phyloP scores from a whole-genome alignment of 2,113 vertebrate genomes.

The Festucalex cinctus region DNA sequence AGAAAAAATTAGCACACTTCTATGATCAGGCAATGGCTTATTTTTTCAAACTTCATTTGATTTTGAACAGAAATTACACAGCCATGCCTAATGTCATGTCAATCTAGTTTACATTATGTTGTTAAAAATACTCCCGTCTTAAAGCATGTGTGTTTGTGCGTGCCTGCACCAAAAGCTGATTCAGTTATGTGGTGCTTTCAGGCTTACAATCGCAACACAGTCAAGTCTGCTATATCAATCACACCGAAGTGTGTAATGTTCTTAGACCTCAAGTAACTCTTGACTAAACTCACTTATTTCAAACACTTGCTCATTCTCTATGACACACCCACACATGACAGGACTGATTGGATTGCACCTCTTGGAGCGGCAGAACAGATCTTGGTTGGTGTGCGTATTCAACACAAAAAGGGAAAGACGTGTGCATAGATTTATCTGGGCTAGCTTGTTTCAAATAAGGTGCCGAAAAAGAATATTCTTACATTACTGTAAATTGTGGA shows the following conservation, averaged over 20 bases:
- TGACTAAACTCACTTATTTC: slow-evolving; percentile 46
- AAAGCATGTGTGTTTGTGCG: neutral
- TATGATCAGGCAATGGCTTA: neutral
- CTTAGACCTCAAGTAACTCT: slow-evolving; percentile 37
- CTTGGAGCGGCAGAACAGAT: slow-evolving; percentile 34
- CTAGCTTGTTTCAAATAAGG: slow-evolving; percentile 56
- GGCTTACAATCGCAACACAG: slow-evolving; percentile 24
- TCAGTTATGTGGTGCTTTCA: slow-evolving; percentile 13
- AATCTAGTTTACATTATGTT: neutral
- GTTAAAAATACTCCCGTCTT: neutral
- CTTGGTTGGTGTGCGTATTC: slow-evolving; percentile 41
- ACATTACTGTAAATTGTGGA: slow-evolving; percentile 24
- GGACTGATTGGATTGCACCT: slow-evolving; percentile 34
- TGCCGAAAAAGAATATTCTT: slow-evolving; percentile 52
- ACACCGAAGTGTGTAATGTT: slow-evolving; percentile 37
- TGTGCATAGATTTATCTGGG: slow-evolving; percentile 57
- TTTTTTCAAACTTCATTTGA: too few species aligned
- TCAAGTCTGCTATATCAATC: slow-evolving; percentile 41
- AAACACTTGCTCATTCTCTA: slow-evolving; percentile 24
- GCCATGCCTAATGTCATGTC: neutral
- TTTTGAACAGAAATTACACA: too few species aligned
- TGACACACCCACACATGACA: slow-evolving; percentile 7
- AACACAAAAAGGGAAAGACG: slow-evolving; percentile 51
- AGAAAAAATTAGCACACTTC: neutral
- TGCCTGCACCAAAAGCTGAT: slow-evolving; percentile 1